A percentile compares a stretch with the other conserved stretches of the same genome.
Evolutionary conservation across 2,888 invertebrate species (phyloP).

Genomic region (Nemotelus pantherinus): DNA sequence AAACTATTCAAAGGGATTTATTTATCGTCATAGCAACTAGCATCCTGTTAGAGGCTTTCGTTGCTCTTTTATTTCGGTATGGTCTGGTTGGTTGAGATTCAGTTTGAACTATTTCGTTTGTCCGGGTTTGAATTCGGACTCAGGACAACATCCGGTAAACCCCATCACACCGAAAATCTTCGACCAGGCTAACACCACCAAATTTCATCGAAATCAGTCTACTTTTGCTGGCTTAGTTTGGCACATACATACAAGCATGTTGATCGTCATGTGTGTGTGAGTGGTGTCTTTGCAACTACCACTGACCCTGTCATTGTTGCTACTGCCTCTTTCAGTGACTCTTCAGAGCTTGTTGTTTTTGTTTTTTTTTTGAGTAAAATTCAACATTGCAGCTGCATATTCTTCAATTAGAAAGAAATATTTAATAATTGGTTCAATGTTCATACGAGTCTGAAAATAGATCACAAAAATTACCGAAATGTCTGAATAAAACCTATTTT

Average conservation of each 20-base stretch:
- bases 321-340: neutral
- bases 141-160: neutral
- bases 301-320: neutral
- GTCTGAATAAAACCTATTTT: no score
- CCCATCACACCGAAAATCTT: no score
- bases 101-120: constrained; percentile 3
- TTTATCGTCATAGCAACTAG: constrained; percentile 27
- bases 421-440: no score
- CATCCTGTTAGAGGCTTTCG: constrained; percentile 14
- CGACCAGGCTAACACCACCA: no score
- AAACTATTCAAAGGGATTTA: constrained; percentile 11
- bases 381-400: no score
- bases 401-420: no score
- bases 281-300: neutral
- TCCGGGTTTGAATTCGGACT: neutral
- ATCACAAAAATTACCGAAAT: no score
- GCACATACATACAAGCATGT: neutral
- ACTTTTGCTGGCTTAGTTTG: no score
- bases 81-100: neutral
- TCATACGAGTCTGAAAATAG: no score
- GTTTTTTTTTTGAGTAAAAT: no score
- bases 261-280: neutral
- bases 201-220: no score
- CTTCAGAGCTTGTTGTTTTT: no score
- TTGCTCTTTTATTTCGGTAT: neutral